Percentiles rank a stretch among this genome's conserved stretches.
Evolutionary conservation across 2,888 invertebrate genomes (phyloP).

Genomic region (Dryadula phaetusa): DNA sequence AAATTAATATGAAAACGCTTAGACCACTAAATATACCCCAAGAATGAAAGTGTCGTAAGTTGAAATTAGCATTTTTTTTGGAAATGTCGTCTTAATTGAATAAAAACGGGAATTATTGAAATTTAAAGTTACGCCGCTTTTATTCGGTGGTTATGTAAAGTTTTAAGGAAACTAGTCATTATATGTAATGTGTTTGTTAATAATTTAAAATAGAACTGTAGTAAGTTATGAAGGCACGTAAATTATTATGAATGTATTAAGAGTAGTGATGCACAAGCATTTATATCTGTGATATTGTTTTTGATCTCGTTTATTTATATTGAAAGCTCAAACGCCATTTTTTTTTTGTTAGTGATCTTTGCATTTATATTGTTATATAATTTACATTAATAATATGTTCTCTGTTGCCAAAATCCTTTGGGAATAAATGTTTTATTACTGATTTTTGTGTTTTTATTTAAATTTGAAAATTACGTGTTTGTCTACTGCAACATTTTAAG

Average conservation of each 20-base stretch:
- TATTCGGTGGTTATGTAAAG: background rate
- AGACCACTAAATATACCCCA: background rate
- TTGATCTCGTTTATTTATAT: constrained; percentile 53
- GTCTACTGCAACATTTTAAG: too few species aligned
- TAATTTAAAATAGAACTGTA: constrained; percentile 3
- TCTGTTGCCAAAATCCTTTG: background rate
- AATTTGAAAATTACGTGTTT: too few species aligned
- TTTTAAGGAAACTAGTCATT: constrained; percentile 3
- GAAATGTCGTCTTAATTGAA: too few species aligned
- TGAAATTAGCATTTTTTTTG: too few species aligned
- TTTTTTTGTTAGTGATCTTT: background rate
- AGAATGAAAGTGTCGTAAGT: background rate
- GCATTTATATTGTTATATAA: constrained; percentile 1
- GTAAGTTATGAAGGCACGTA: background rate
- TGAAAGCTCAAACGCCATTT: background rate
- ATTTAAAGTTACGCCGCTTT: background rate
- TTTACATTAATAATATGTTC: background rate
- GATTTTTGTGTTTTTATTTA: background rate
- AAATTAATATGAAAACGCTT: constrained; percentile 18
- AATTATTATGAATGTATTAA: constrained; percentile 5
- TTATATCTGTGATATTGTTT: constrained; percentile 43
- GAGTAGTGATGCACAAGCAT: constrained; percentile 2
- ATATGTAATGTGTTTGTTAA: background rate
- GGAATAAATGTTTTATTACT: constrained; percentile 13
- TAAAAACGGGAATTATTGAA: too few species aligned